These are phyloP conservation scores for Podabrus alpinus DNA, from an alignment of 2,888 invertebrate species.

Conservation along the genomic window DNA sequence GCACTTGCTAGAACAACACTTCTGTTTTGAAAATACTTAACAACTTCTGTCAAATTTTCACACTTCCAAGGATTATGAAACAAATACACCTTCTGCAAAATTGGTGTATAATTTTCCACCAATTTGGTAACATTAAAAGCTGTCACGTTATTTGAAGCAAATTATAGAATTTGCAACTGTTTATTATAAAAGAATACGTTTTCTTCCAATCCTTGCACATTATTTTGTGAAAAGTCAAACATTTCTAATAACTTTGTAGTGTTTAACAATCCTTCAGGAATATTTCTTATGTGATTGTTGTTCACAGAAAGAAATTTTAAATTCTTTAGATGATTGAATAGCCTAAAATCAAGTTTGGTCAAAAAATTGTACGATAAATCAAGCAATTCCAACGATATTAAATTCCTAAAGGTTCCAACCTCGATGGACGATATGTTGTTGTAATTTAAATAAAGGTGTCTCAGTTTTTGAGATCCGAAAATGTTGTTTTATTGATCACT, in stretches of 20 bases:
- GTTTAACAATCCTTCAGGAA: conserved; percentile 9
- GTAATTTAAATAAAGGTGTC: conserved; percentile 63
- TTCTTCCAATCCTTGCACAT: conserved; percentile 2
- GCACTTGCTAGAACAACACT: not conserved
- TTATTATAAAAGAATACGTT: conserved; percentile 3
- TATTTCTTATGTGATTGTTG: conserved; percentile 1
- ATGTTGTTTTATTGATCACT: conserved; percentile 6
- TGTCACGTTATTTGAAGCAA: conserved; percentile 9
- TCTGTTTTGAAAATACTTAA: not conserved
- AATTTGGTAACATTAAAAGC: conserved; percentile 11
- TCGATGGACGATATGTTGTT: conserved; percentile 68
- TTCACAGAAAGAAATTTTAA: conserved; percentile 4
- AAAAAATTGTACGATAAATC: conserved; percentile 74
- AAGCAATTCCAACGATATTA: conserved; percentile 63
- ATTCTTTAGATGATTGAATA: conserved; percentile 5
- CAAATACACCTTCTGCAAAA: conserved; percentile 6
- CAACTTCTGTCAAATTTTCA: not conserved
- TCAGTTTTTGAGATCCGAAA: conserved; percentile 7
- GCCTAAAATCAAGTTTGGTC: conserved; percentile 51
- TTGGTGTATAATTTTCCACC: conserved; percentile 2
- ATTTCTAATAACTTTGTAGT: not conserved
- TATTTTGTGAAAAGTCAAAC: conserved; percentile 16
- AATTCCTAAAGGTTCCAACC: conserved; percentile 64
- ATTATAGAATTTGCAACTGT: conserved; percentile 9
- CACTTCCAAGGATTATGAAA: conserved; percentile 4